Base-by-base conservation (phyloP, 2,113 vertebrate genomes). In the Hoplias malabaricus region DNA sequence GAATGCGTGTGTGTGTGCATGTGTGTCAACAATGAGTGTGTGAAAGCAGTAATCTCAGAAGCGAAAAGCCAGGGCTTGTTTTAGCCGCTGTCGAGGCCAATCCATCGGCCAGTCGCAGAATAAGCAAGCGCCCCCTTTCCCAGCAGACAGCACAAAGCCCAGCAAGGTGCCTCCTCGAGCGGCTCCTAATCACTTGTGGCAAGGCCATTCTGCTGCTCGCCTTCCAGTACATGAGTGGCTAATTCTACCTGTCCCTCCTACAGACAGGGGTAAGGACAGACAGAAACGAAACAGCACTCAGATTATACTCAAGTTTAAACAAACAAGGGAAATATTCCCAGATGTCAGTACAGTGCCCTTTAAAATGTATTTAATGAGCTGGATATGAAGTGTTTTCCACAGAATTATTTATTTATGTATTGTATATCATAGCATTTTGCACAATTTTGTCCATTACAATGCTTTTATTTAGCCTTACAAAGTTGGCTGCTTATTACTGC, bases 181-280 rank as follows among this genome's bases (percentile, higher is more conserved):
- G 84, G 86, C 89, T 79, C 82, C 86, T 91, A 92, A 91, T 91
- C 88, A 83, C 69, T 80, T 89, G 79, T 90, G 90, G 85, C 83
- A 88, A 73, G 83, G 79, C 83, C 67, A 90, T 88, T 86, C 80
- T 75, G 70, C 16, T 31, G 71, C 27, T n/a, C 73, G 73, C 21
- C 57, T 59, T 73, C 43, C n/a, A 46, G 50, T 71, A 83, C 73
- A 72, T 54, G 38, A 79, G 53, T 27, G 31, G 43, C 75, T 84
- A 82, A 84, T 82, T 69, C 82, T 57, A 56, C 73, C 78, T 69
- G 53, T 42, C 62, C 23, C 38, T 73, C 42, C 23, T 2, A 78
- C 33, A 69, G n/a, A 54, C 48, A 61, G 63, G 21, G 4, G 34
- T 23, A 48, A 21, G 78, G 50, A 67, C 56, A 67, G 21, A 36